Evolutionary conservation across 2,113 vertebrate species (phyloP).

Genomic region (Sylvia atricapilla): DNA sequence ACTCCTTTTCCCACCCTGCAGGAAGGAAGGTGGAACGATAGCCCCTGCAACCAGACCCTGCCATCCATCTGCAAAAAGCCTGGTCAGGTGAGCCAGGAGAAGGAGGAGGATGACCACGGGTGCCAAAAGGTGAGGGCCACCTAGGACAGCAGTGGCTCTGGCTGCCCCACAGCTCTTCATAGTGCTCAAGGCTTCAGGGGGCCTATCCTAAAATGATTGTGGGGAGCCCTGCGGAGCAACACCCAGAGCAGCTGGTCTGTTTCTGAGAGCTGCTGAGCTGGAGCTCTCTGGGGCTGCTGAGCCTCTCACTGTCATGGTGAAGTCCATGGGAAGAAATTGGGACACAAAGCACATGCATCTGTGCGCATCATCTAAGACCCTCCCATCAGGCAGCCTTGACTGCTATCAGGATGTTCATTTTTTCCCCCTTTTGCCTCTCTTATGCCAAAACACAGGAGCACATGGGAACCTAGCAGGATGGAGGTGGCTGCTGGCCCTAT

Average conservation of each 20-base stretch:
- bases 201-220: neutral
- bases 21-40: conserved; percentile 97
- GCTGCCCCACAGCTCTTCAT: rapidly evolving
- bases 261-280: neutral
- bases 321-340: neutral
- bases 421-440: neutral
- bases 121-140: conserved; percentile 83
- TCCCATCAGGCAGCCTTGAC: neutral
- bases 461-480: rapidly evolving
- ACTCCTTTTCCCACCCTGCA: conserved; percentile 39
- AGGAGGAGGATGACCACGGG: conserved; percentile 81
- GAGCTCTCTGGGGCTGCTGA: neutral
- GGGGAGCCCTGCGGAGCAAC: neutral
- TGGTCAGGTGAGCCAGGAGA: conserved; percentile 81
- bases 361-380: neutral
- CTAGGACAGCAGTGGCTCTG: neutral
- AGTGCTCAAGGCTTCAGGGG: rapidly evolving
- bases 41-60: conserved; percentile 92
- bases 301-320: rapidly evolving
- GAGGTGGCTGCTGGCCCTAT: neutral
- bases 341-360: rapidly evolving
- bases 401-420: neutral
- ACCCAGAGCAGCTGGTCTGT: rapidly evolving
- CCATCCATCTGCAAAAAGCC: conserved; percentile 94
- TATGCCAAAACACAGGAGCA: neutral